phyloP scores from a whole-genome alignment of 2,113 vertebrate genomes.

The Excalfactoria chinensis region DNA sequence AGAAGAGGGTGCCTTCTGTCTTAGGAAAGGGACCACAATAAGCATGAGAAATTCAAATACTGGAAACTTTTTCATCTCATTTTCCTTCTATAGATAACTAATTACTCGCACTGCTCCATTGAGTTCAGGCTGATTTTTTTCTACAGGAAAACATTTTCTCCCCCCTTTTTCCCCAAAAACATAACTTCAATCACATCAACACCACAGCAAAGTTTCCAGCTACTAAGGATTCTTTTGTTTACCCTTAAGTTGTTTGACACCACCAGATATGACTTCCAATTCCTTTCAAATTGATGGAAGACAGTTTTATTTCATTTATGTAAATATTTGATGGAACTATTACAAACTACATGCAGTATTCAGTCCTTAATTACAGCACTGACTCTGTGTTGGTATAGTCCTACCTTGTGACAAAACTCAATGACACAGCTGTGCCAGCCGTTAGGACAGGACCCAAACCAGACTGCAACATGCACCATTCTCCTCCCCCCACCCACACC shows the following conservation, averaged over 20 bases:
- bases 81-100: neutral
- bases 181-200: neutral
- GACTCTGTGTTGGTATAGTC: constrained; percentile 6
- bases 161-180: neutral
- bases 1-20: neutral
- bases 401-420: constrained; percentile 24
- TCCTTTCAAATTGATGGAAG: neutral
- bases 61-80: neutral
- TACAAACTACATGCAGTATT: neutral
- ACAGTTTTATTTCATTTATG: neutral
- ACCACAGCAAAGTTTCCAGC: neutral
- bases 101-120: neutral
- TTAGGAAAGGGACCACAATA: neutral
- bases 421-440: neutral
- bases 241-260: neutral
- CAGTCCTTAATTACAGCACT: constrained; percentile 41
- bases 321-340: constrained; percentile 9
- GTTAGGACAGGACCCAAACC: neutral
- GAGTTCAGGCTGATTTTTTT: neutral
- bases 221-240: neutral
- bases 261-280: neutral
- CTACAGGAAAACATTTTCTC: neutral
- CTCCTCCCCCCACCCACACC: neutral
- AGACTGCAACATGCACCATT: neutral
- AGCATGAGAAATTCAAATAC: neutral